phyloP scores from a whole-genome alignment of 2,888 invertebrate genomes.

The Melitaea athalia region DNA sequence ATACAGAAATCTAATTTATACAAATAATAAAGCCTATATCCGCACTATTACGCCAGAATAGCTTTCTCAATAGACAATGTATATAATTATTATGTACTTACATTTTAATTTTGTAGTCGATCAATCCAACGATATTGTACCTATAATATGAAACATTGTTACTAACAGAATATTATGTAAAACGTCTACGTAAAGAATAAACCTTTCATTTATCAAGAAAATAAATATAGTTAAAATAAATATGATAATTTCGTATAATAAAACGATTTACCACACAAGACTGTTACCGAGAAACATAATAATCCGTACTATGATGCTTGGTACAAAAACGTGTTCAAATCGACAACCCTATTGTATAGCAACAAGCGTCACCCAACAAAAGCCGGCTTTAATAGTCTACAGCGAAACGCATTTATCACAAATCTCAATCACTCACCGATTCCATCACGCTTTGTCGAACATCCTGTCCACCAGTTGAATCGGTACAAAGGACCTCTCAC shows the following conservation, averaged over 20 bases:
- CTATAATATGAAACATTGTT: not conserved
- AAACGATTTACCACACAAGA: slow-evolving; percentile 8
- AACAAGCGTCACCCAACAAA: slow-evolving; percentile 43
- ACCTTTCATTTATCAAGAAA: not conserved
- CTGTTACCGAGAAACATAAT: slow-evolving; percentile 9
- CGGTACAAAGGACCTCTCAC: slow-evolving; percentile 51
- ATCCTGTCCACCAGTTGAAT: slow-evolving; percentile 49
- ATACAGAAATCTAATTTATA: too few species aligned
- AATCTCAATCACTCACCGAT: slow-evolving; percentile 51
- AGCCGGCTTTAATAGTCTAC: slow-evolving; percentile 39
- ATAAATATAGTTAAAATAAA: not conserved
- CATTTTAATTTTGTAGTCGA: too few species aligned
- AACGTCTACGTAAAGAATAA: too few species aligned
- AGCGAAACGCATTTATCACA: slow-evolving; percentile 42
- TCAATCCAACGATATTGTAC: too few species aligned
- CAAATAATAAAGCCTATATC: too few species aligned
- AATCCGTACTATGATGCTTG: slow-evolving; percentile 12
- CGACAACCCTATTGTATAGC: slow-evolving; percentile 35
- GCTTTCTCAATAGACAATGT: too few species aligned
- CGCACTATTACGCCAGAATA: too few species aligned
- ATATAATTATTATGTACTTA: too few species aligned
- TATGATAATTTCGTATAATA: not conserved
- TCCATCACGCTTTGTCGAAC: slow-evolving; percentile 52
- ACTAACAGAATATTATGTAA: too few species aligned
- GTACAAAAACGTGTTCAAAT: slow-evolving; percentile 21